These are phyloP conservation scores for Melipona bicolor DNA, from an alignment of 2,888 invertebrate species.

Conservation along the genomic window DNA sequence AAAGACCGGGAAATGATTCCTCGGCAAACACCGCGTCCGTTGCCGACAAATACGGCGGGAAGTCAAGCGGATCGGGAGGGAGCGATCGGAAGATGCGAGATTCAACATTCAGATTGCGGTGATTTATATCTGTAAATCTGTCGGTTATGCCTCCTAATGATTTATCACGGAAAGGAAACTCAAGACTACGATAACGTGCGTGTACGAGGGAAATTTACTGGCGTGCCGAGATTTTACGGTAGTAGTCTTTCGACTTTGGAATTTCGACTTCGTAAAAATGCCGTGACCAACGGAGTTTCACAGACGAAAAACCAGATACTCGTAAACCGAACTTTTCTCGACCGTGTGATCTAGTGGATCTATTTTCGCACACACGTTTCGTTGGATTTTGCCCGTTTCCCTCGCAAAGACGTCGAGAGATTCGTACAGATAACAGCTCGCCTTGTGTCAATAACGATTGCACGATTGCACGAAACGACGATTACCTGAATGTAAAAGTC, in stretches of 20 bases:
- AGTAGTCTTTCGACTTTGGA: too few species aligned
- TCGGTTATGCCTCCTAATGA: constrained; percentile 48
- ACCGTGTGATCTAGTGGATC: constrained; percentile 27
- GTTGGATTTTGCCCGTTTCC: background rate
- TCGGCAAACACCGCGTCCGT: constrained; percentile 20
- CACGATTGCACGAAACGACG: background rate
- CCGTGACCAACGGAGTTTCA: constrained; percentile 30
- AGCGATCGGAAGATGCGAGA: background rate
- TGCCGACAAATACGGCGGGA: background rate
- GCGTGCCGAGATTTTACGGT: background rate
- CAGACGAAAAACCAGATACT: constrained; percentile 1
- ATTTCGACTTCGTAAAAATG: constrained; percentile 37
- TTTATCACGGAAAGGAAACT: constrained; percentile 39
- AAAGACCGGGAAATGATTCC: background rate
- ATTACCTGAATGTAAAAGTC: background rate
- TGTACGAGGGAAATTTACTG: constrained; percentile 41
- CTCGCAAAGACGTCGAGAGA: background rate
- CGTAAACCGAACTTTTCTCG: constrained; percentile 14
- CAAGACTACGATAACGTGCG: constrained; percentile 42
- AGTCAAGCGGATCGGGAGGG: background rate
- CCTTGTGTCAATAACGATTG: too few species aligned
- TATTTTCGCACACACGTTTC: background rate
- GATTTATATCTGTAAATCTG: constrained; percentile 69
- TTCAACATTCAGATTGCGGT: constrained; percentile 44
- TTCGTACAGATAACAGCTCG: background rate